A percentile compares a stretch with the other conserved stretches of the same genome.
These are phyloP conservation scores for Nipponacmea schrenckii DNA, from an alignment of 2,888 invertebrate genomes.

Conservation along the genomic window DNA sequence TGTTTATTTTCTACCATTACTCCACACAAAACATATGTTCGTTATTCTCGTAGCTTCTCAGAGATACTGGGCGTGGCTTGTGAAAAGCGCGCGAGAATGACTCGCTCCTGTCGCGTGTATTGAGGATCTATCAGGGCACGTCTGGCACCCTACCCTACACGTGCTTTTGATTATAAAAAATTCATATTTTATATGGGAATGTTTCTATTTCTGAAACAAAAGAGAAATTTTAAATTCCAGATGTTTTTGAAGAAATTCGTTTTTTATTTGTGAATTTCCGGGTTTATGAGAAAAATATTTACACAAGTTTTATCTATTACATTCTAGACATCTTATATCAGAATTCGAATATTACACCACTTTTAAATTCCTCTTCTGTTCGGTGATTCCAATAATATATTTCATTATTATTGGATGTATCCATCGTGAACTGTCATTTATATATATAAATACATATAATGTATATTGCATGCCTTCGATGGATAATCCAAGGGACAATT, in stretches of 20 bases:
- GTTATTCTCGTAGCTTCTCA: background rate
- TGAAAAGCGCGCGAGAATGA: slow-evolving; percentile 1
- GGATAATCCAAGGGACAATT: too few relatives aligned
- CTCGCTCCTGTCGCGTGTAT: slow-evolving; percentile 1
- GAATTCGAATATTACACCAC: too few relatives aligned
- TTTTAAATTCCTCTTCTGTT: too few relatives aligned
- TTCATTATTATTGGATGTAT: too few relatives aligned
- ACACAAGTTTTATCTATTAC: background rate
- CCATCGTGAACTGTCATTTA: too few relatives aligned
- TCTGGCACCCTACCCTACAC: background rate
- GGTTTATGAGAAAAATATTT: background rate
- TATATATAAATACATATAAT: too few relatives aligned
- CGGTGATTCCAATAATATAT: too few relatives aligned
- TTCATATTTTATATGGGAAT: background rate
- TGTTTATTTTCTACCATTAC: background rate
- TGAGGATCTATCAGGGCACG: background rate
- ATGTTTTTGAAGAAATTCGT: background rate
- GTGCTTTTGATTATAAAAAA: background rate
- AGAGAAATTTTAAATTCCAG: background rate
- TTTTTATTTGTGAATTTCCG: slow-evolving; percentile 4
- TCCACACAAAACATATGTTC: background rate
- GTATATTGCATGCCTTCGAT: too few relatives aligned
- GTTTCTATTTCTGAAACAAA: background rate
- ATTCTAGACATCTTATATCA: too few relatives aligned
- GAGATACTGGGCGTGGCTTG: background rate